These are phyloP conservation scores for Xestia c-nigrum DNA, from an alignment of 2,888 invertebrate genomes.

Conservation along the genomic window DNA sequence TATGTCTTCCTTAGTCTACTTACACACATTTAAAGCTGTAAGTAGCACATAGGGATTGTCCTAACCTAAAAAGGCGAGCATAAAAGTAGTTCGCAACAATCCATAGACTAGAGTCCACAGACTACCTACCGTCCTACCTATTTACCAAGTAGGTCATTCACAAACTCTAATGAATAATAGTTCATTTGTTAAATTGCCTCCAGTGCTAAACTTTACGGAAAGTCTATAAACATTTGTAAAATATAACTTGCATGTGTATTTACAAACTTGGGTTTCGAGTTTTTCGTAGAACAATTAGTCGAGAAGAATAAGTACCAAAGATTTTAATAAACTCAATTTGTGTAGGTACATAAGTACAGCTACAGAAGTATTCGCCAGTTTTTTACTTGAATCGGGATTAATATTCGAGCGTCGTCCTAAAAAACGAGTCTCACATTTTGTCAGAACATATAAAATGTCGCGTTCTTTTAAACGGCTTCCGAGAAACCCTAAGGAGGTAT, in stretches of 20 bases:
- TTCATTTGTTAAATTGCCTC: slow-evolving; percentile 52
- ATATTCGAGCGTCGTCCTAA: background rate
- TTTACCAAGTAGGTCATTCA: slow-evolving; percentile 54
- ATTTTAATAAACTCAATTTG: background rate
- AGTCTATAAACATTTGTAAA: slow-evolving; percentile 31
- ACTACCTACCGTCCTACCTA: slow-evolving; percentile 4
- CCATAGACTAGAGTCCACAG: background rate
- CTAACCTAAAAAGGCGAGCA: slow-evolving; percentile 13
- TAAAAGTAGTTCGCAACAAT: slow-evolving; percentile 34
- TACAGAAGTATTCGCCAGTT: background rate
- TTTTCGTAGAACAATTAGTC: background rate
- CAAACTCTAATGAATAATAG: slow-evolving; percentile 41
- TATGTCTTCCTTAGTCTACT: too few relatives aligned
- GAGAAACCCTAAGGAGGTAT: background rate
- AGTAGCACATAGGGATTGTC: background rate
- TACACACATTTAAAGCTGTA: background rate
- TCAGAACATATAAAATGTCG: background rate
- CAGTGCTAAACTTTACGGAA: slow-evolving; percentile 1
- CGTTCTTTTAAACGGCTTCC: slow-evolving; percentile 7
- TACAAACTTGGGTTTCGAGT: background rate
- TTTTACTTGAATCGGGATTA: background rate
- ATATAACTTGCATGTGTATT: background rate
- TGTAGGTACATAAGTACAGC: background rate
- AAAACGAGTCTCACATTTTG: background rate
- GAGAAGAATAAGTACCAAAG: background rate